Base-by-base conservation (phyloP, 2,888 invertebrate species). In the Conchocele bisecta region DNA sequence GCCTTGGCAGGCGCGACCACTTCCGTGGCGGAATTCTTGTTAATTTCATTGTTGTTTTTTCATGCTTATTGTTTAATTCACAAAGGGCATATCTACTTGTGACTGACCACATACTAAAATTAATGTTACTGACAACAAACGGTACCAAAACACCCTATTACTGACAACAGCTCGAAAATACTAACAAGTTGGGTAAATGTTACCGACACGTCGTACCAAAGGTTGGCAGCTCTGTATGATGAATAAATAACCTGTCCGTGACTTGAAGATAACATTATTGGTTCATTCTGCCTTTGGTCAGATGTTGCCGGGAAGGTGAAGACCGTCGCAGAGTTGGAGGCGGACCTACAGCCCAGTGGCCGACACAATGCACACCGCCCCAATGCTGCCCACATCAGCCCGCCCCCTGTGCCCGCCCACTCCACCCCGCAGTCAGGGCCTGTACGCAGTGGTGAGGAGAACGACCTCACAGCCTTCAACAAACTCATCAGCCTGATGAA, bases 381-480 rank as follows among this genome's bases (percentile, higher is more conserved):
- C 26, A 54, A 44, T n/a, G 51, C 63, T 35, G 64, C 67, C 17
- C 70, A 71, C 13, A 71, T 75, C 53, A 74, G 77, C 60, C 60
- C 75, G 56, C 74, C 67, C 29, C 61, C 54, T 44, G 64, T 63
- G 17, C 70, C 64, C 56, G 63, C 41, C 41, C 77, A 65, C 39
- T 76, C 44, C 50, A 56, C 24, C 13, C 59, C 39, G 31, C 59
- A 65, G 26, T 28, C 37, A 46, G 50, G 60, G 44, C 24, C n/a
- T 7, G 37, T 61, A 29, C 50, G 35, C 17, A 73, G 60, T 28
- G 69, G 64, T 4, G 80, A 77, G 7, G 71, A 81, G 17, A 83
- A 79, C 31, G 89, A 90, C 72, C 83, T 89, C 76, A 80, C 88
- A 22, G 90, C 90, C 4, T 91, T 90, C 75, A 89, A 90, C 79